A percentile compares a stretch with the other conserved stretches of the same genome.
Conservation (phyloP, 2,888 invertebrate genomes). For the Ophion ventricosus region DNA sequence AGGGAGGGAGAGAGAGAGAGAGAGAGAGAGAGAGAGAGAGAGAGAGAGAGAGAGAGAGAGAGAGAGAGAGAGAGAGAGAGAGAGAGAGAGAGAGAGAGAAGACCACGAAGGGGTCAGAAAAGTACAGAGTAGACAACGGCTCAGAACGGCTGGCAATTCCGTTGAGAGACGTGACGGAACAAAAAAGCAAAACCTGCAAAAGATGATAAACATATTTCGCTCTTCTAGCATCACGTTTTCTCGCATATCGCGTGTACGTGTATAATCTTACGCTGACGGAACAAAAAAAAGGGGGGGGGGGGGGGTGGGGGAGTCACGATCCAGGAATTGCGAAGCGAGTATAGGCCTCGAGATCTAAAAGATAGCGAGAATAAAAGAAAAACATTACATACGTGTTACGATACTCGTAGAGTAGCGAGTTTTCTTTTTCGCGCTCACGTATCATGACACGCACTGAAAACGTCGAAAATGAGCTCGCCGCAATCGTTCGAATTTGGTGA, state of each 20-base stretch:
- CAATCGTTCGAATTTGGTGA: background rate
- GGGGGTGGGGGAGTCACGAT: background rate
- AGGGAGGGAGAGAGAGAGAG: too few species aligned
- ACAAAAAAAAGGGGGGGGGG: background rate
- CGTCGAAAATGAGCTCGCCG: slow-evolving; percentile 11
- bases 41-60: too few species aligned
- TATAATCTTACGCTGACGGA: background rate
- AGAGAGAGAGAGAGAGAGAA: slow-evolving; percentile 25
- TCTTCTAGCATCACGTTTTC: background rate
- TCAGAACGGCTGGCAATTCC: slow-evolving; percentile 51
- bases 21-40: too few species aligned
- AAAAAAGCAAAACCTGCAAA: slow-evolving; percentile 6
- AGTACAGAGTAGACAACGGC: slow-evolving; percentile 44
- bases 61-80: too few species aligned
- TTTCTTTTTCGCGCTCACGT: background rate
- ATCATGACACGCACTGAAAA: slow-evolving; percentile 27
- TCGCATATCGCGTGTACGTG: background rate
- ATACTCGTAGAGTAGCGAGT: background rate
- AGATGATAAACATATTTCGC: slow-evolving; percentile 4
- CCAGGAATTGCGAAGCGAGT: slow-evolving; percentile 10
- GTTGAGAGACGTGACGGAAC: slow-evolving; percentile 34
- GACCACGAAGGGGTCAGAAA: background rate
- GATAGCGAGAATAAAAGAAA: background rate
- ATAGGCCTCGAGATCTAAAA: background rate
- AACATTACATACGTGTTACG: background rate